phyloP scores from a whole-genome alignment of 2,797 vertebrate genomes.

The Labroides dimidiatus region DNA sequence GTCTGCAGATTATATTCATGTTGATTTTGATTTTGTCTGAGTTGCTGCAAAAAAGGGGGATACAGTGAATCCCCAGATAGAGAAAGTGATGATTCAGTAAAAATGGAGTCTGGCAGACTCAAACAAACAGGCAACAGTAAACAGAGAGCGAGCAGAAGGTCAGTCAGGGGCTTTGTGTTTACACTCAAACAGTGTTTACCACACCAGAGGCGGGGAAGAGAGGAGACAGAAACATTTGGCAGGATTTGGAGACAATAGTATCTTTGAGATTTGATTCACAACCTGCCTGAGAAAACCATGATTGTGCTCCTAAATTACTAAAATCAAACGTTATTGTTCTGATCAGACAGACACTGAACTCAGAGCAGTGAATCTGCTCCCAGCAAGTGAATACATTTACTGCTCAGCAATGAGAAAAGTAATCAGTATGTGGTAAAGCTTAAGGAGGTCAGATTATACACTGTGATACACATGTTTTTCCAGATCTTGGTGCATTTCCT shows the following conservation, averaged over 20 bases:
- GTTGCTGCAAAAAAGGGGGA: slow-evolving; percentile 11
- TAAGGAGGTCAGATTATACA: too few species aligned
- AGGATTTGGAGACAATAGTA: slow-evolving; percentile 4
- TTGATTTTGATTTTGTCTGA: slow-evolving; percentile 24
- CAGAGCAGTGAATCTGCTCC: slow-evolving; percentile 10
- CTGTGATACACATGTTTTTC: not conserved
- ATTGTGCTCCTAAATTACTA: slow-evolving; percentile 10
- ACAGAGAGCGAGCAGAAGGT: slow-evolving; percentile 36
- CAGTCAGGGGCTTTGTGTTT: slow-evolving; percentile 37
- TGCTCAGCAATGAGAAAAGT: not conserved
- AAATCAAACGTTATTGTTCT: slow-evolving; percentile 12
- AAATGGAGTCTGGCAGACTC: slow-evolving; percentile 33
- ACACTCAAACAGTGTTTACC: slow-evolving; percentile 1
- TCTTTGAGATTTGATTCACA: slow-evolving; percentile 15
- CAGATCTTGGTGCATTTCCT: not conserved
- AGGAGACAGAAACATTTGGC: not conserved
- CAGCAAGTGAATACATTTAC: not conserved
- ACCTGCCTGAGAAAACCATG: not conserved
- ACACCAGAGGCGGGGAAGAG: slow-evolving; percentile 8
- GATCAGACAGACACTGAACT: not conserved
- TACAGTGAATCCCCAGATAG: slow-evolving; percentile 18
- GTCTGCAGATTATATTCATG: slow-evolving; percentile 27
- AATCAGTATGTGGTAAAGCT: too few species aligned
- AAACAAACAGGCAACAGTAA: slow-evolving; percentile 32
- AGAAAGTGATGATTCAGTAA: slow-evolving; percentile 42